Evolutionary conservation across 2,888 invertebrate genomes (phyloP).

Genomic region (Macaria notata): DNA sequence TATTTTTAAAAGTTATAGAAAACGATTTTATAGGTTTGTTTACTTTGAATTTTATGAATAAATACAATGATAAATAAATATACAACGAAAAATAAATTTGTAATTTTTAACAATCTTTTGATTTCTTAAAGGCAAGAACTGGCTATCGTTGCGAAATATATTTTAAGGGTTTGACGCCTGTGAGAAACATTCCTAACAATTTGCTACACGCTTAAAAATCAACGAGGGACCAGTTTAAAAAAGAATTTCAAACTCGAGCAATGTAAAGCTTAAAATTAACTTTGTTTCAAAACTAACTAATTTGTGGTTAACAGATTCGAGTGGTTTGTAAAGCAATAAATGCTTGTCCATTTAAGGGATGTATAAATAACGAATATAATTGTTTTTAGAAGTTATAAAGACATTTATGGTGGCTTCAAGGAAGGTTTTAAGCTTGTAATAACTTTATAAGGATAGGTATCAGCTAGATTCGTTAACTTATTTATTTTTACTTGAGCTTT

Average conservation of each 20-base stretch:
- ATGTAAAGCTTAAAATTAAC: background rate
- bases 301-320: background rate
- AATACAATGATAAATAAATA: too few relatives aligned
- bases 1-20: background rate
- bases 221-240: conserved; percentile 48
- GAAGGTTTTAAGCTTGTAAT: conserved; percentile 1
- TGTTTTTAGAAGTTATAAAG: conserved; percentile 20
- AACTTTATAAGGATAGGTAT: background rate
- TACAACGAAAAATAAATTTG: too few relatives aligned
- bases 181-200: conserved; percentile 51
- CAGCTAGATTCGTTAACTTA: background rate
- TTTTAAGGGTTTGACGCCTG: conserved; percentile 43
- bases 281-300: background rate
- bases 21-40: too few relatives aligned
- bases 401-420: conserved; percentile 17
- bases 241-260: conserved; percentile 26
- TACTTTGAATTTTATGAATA: too few relatives aligned
- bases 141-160: conserved; percentile 39
- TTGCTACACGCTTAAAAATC: conserved; percentile 51
- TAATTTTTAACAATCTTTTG: too few relatives aligned
- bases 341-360: conserved; percentile 11
- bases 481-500: too few relatives aligned
- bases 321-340: conserved; percentile 13
- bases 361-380: conserved; percentile 9
- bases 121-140: conserved; percentile 7